phyloP scores from a whole-genome alignment of 2,113 vertebrate genomes.

The Glaucidium brasilianum region DNA sequence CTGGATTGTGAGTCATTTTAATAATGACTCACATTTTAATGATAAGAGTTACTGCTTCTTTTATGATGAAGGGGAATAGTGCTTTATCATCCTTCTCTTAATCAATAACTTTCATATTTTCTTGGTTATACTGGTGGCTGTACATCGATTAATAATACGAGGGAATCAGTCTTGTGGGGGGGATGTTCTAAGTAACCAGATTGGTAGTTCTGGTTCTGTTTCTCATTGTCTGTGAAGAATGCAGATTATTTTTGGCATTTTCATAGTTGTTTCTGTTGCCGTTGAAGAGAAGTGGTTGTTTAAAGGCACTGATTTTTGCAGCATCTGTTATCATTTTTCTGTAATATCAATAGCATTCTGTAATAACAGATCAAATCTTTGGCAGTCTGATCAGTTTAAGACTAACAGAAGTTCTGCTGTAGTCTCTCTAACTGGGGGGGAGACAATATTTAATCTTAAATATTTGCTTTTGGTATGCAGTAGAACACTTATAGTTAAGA shows the following conservation, averaged over 20 bases:
- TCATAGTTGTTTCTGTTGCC: background rate
- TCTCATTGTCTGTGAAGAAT: background rate
- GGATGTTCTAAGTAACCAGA: background rate
- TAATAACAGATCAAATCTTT: background rate
- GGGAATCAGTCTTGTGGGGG: background rate
- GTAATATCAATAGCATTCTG: background rate
- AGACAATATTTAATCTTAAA: background rate
- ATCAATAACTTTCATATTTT: background rate
- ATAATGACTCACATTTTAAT: background rate
- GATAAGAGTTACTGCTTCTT: background rate
- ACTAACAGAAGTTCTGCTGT: background rate
- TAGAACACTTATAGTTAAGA: background rate
- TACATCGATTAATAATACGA: background rate
- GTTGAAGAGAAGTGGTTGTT: background rate
- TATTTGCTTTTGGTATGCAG: background rate
- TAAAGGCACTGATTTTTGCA: background rate
- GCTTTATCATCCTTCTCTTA: background rate
- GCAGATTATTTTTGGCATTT: background rate
- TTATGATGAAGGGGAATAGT: background rate
- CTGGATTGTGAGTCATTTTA: background rate
- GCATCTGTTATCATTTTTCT: background rate
- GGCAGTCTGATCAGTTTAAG: background rate
- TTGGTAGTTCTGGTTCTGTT: background rate
- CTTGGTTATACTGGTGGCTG: background rate
- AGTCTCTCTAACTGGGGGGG: background rate